Evolutionary conservation across 2,888 invertebrate species (phyloP), one percentile per base, ranked within the genome.

Genomic region (Nycteola revayana): DNA sequence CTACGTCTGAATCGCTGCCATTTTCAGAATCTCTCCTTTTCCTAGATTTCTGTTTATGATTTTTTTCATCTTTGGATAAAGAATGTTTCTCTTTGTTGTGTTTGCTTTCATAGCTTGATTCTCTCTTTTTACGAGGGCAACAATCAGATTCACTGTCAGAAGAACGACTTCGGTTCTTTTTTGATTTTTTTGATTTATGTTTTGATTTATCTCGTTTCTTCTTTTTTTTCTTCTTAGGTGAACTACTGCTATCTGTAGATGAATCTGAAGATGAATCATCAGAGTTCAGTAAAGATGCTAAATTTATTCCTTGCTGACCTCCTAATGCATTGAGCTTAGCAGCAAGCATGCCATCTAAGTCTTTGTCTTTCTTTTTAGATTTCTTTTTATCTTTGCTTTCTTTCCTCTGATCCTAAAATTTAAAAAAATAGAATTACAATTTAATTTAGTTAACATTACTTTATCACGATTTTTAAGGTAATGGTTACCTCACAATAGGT

Each of bases 281-380:
- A 26, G 80, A 78, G 18, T 75, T 77, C 1, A 88, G 61, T 38
- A 88, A 66, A 36, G 76, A 71, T 26, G 74, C 77, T 38, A 88
- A 49, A 52, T 85, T 68, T 25, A 86, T 53, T 27, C 66, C 61
- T 39, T 80, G 80, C 11, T 76, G 66, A 24, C 76, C 90, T 43
- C 89, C 89, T 66, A 95, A 75, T 44, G 93, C 91, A 66, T 91
- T 93, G 40, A 93, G 91, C 66, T 94, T 94, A 45, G 91, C 91
- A 51, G 93, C 92, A 32, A 96, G 80, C 55, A 93, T 89, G 44
- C 91, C 89, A 70, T 95, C 94, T 9, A 95, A 78, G 59, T 92
- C 90, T 36, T 82, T 82, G 34, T 77, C 79, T 47, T 84, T 87
- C 42, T 80, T 81, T 49, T 76, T 75, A 22, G 58, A 53, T 54